phyloP scores from a whole-genome alignment of 2,113 vertebrate genomes.

The Cettia cetti region DNA sequence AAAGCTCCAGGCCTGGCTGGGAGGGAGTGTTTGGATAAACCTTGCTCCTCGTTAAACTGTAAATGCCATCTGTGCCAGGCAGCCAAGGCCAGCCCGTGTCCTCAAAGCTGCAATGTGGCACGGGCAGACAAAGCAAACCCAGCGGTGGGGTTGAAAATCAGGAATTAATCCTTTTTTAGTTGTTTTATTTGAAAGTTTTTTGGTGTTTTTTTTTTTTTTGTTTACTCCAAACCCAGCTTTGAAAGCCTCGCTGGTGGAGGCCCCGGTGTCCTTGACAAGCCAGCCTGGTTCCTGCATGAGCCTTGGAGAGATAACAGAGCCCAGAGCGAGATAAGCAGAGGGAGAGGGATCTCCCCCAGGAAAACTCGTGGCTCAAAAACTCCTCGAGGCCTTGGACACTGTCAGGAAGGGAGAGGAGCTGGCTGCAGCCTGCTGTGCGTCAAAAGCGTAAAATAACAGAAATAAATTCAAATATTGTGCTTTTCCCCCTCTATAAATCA shows the following conservation, averaged over 20 bases:
- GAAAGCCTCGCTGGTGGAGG: not conserved
- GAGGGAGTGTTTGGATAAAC: not conserved
- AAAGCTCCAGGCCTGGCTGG: not conserved
- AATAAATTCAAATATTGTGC: not conserved
- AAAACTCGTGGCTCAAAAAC: not conserved
- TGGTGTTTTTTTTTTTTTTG: not conserved
- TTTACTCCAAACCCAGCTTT: not conserved
- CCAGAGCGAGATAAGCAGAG: not conserved
- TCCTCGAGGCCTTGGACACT: not conserved
- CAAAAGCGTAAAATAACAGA: not conserved
- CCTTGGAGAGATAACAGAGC: slow-evolving; percentile 25
- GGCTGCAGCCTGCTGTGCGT: not conserved
- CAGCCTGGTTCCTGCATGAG: not conserved
- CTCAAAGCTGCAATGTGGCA: too few relatives aligned
- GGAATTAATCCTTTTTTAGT: not conserved
- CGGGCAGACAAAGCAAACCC: rapidly evolving
- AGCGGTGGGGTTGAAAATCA: not conserved
- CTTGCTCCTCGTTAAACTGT: slow-evolving; percentile 27
- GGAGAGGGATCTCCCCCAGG: not conserved
- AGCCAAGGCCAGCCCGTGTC: not conserved
- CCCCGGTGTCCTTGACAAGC: not conserved
- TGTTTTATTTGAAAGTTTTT: too few relatives aligned
- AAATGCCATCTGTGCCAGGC: not conserved
- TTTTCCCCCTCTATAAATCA: not conserved
- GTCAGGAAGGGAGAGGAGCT: rapidly evolving